Evolutionary conservation across 2,797 vertebrate species (phyloP).

Genomic region (Ataeniobius toweri): DNA sequence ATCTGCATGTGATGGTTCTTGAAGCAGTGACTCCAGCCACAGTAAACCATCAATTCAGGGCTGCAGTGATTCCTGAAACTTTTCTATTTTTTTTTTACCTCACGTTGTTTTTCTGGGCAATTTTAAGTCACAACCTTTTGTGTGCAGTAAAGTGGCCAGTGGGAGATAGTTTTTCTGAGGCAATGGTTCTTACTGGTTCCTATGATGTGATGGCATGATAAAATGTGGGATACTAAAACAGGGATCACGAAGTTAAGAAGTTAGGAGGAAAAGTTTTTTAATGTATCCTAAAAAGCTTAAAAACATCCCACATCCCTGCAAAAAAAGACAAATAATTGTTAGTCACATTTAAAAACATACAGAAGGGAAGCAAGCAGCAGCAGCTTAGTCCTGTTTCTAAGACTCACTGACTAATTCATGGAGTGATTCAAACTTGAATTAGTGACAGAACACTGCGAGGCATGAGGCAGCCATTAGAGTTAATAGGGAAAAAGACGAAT

Average conservation of each 20-base stretch:
- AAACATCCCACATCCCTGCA: background rate
- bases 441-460: slow-evolving; percentile 11
- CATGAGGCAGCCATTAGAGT: slow-evolving; percentile 3
- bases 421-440: slow-evolving; percentile 30
- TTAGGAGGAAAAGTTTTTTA: background rate
- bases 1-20: too few species aligned
- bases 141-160: background rate
- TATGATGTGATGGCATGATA: background rate
- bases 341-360: background rate
- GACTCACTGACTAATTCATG: slow-evolving; percentile 9
- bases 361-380: background rate
- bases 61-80: background rate
- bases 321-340: background rate
- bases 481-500: slow-evolving; percentile 15
- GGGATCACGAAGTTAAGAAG: background rate
- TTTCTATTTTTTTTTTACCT: background rate
- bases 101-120: background rate
- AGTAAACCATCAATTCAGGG: too few species aligned
- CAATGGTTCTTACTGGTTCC: background rate
- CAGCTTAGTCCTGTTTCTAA: background rate
- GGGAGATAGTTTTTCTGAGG: background rate
- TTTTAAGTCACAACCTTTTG: background rate
- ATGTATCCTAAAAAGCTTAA: background rate
- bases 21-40: too few species aligned
- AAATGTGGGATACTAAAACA: background rate